Evolutionary conservation across 1,140 invertebrate species (phyloP).

Genomic region (Octopus sinensis): DNA sequence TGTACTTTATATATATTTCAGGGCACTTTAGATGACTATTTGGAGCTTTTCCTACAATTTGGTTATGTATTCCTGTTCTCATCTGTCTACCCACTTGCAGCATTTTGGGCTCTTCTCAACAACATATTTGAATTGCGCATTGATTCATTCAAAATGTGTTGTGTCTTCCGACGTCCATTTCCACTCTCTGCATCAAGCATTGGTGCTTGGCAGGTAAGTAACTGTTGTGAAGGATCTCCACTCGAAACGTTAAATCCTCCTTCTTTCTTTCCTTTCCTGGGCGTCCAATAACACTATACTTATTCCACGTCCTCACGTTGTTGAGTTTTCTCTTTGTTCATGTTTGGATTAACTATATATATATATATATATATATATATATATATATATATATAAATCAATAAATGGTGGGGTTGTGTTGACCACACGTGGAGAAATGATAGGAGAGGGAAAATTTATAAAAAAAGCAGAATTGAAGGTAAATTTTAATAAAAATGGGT

Average conservation of each 20-base stretch:
- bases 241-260: not conserved
- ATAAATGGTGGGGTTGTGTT: too few species aligned
- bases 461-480: too few species aligned
- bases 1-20: slow-evolving; percentile 49
- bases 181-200: slow-evolving; percentile 84
- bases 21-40: slow-evolving; percentile 93
- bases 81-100: slow-evolving; percentile 90
- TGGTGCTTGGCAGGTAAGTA: slow-evolving; percentile 87
- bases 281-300: too few species aligned
- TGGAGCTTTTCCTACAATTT: slow-evolving; percentile 92
- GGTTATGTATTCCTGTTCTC: slow-evolving; percentile 87
- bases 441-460: too few species aligned
- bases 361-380: too few species aligned
- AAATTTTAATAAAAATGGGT: too few species aligned
- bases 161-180: slow-evolving; percentile 89
- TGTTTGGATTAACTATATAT: too few species aligned
- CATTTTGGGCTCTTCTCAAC: slow-evolving; percentile 87
- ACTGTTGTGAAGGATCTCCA: not conserved
- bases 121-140: slow-evolving; percentile 90
- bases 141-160: slow-evolving; percentile 94
- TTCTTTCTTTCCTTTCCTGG: too few species aligned
- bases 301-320: too few species aligned
- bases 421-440: too few species aligned
- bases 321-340: too few species aligned
- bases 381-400: too few species aligned